Evolutionary conservation across 1,140 invertebrate genomes (phyloP), one percentile per base, ranked within the genome.

Genomic region (Pygmarrhopalites habei): DNA sequence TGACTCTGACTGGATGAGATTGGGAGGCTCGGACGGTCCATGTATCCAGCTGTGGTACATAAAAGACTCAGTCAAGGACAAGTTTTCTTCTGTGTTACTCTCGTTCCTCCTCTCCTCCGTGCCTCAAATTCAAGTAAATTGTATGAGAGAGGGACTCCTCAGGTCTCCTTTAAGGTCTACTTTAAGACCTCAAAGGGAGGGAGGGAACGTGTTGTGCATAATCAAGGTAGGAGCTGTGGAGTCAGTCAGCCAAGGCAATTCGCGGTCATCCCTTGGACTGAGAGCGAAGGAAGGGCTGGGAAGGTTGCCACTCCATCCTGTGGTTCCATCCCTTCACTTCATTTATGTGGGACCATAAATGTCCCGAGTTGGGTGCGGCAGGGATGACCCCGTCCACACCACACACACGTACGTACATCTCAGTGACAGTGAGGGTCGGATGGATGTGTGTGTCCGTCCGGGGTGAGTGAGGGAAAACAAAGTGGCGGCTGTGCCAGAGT

Each of bases 31-130:
- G 28, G 57, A 58, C 46, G 39, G 43, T 26, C 41, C 21, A 58
- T 58, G 57, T 41, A 30, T 58, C 57, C 57, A 58, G 57, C 57
- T 58, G 57, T 44, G 57, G 57, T 44, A 46, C 57, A 58, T 44
- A 58, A 58, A 35, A 58, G 35, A 39, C 7, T 39, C 35, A 39
- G 35, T 39, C 35, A 39, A 39, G 35, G 35, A 39, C 35, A 39
- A 17, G n/a, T n/a, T n/a, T 17, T 39, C 35, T 39, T 39, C 17
- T 7, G 35, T 39, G 17, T 39, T 39, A 17, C 35, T 39, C 35
- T 39, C 35, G 7, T 39, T 10, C 17, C 7, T 39, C 17, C 35
- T 39, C 35, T 39, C 17, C 10, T 7, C 35, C 17, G n/a, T n/a
- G n/a, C n/a, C n/a, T n/a, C n/a, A n/a, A n/a, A n/a, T n/a, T n/a